These are phyloP conservation scores for Gonatopus flavifemur DNA, from an alignment of 1,140 invertebrate genomes.

Conservation along the genomic window DNA sequence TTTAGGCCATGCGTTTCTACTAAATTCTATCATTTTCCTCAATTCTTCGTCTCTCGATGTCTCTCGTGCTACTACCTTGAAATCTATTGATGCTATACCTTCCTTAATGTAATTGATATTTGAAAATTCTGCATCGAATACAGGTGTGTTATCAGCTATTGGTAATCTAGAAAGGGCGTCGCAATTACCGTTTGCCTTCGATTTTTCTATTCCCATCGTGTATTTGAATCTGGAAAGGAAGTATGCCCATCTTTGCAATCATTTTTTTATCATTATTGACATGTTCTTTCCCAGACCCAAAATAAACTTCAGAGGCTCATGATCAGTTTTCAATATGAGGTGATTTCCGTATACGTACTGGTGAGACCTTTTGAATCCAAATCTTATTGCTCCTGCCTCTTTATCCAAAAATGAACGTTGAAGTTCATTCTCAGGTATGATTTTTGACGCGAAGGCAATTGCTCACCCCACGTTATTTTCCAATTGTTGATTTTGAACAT, in stretches of 20 bases:
- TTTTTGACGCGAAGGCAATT: not conserved
- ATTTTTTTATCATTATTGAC: constrained; percentile 11
- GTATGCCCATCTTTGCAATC: constrained; percentile 14
- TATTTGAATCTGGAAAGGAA: constrained; percentile 13
- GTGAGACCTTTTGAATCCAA: constrained; percentile 2
- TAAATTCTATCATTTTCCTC: not conserved
- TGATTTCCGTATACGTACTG: no score
- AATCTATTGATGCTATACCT: not conserved
- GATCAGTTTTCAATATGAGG: constrained; percentile 46
- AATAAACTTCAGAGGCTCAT: constrained; percentile 42
- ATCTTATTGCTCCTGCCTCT: not conserved
- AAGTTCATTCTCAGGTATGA: not conserved
- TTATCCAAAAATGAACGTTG: no score
- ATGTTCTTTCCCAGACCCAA: constrained; percentile 33
- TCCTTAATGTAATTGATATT: not conserved
- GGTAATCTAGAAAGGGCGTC: no score
- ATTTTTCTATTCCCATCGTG: not conserved
- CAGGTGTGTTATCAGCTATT: not conserved
- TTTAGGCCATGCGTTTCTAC: not conserved
- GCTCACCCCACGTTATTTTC: no score
- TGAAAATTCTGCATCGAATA: not conserved
- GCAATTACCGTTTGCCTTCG: no score
- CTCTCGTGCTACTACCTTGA: not conserved
- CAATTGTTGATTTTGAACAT: no score
- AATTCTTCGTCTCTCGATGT: not conserved